phyloP scores from a whole-genome alignment of 2,113 vertebrate genomes.

The Silurus meridionalis region DNA sequence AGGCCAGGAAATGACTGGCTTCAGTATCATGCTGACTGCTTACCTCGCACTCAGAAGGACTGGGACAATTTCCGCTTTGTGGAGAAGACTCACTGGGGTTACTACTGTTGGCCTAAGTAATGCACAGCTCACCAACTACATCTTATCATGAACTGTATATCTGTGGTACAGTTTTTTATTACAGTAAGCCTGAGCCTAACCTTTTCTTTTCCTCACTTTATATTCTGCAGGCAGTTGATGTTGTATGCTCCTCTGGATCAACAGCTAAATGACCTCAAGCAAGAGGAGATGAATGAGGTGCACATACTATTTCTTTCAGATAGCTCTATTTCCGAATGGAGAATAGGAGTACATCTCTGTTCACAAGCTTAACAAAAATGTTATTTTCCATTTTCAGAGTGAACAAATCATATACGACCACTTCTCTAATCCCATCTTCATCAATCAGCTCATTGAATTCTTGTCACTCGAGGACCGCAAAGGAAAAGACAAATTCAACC shows the following conservation, averaged over 20 bases:
- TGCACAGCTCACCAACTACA: neutral
- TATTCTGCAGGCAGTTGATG: conserved; percentile 82
- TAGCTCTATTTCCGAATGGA: neutral
- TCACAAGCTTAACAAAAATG: neutral
- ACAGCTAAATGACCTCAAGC: conserved; percentile 82
- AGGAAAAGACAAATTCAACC: conserved; percentile 98
- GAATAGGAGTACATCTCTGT: neutral
- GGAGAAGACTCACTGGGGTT: conserved; percentile 96
- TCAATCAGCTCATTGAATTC: conserved; percentile 88
- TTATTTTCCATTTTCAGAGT: conserved; percentile 71
- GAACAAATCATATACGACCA: conserved; percentile 93
- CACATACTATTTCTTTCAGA: neutral
- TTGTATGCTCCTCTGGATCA: conserved; percentile 84
- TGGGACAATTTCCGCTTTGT: conserved; percentile 86
- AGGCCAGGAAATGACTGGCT: conserved; percentile 89
- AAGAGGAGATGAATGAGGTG: conserved; percentile 90
- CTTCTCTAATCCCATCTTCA: conserved; percentile 89
- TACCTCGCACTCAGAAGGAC: conserved; percentile 82
- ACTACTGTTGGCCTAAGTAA: conserved; percentile 91
- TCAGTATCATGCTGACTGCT: conserved; percentile 82
- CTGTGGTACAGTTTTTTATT: neutral
- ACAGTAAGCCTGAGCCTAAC: neutral
- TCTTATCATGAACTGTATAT: neutral
- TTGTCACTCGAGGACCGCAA: conserved; percentile 96
- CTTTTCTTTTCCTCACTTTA: neutral